Base-by-base conservation (phyloP, 2,888 invertebrate genomes). In the Catocala sponsa region DNA sequence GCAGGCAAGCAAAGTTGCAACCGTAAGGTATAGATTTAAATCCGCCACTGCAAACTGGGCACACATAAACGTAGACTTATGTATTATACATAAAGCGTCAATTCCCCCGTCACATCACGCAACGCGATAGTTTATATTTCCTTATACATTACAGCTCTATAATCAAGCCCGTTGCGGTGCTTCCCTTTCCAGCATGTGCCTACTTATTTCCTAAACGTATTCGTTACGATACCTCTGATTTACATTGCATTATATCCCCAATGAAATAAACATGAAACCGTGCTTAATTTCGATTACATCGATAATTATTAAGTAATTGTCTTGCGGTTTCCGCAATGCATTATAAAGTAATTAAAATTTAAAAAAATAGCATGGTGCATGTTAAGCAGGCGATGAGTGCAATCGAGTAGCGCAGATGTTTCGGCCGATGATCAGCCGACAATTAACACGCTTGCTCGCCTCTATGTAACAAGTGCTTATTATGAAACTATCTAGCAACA, bases 381-480 rank as follows among this genome's bases (percentile, higher is more conserved):
- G 78, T 53, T 79, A 81, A 80, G 70, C 65, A 76, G 75, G 72
- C 80, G 82, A 74, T 79, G 81, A 85, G 74, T 82, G 79, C 77
- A 76, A 77, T 73, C 70, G 78, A 75, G 70, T 70, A 72, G 74
- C 54, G 78, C 82, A 81, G 83, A 80, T 81, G 83, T 78, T 81
- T 71, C 74, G 72, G 71, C 63, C 76, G 72, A 78, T 82, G 80
- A 84, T 84, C 82, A 78, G 63, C 64, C 59, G 59, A 78, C 85
- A 85, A 89, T 89, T 89, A 90, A 78, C 89, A 80, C 85, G 85
- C 88, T 85, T 89, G 89, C 88, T 89, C 83, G 81, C 77, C 63
- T 79, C 61, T 65, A 61, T 76, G 76, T 80, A 78, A 78, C 75
- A 74, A 81, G 73, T 64, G 62, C 76, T 82, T 72, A 81, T 83